Evolutionary conservation across 2,888 invertebrate species (phyloP).

Genomic region (Synanthedon formicaeformis): DNA sequence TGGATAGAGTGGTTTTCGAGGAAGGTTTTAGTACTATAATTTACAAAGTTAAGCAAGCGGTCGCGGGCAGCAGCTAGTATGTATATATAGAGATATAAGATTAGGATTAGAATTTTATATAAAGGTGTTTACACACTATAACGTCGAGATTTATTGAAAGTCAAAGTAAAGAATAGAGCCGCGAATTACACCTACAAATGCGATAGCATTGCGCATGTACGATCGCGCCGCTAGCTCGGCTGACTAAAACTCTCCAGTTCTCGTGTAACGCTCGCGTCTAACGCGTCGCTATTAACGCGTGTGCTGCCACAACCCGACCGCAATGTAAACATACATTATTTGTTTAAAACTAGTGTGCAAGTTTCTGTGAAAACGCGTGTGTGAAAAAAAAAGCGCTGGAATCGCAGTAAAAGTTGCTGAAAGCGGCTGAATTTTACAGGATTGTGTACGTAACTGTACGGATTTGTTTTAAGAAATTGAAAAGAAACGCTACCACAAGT

Average conservation of each 20-base stretch:
- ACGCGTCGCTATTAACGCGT: constrained; percentile 20
- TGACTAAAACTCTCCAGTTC: constrained; percentile 34
- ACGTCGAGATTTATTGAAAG: neutral
- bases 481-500: neutral
- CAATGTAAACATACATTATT: constrained; percentile 32
- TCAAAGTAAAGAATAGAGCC: neutral
- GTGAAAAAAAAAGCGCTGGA: too few species aligned
- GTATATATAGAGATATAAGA: too few species aligned
- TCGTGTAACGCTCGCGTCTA: constrained; percentile 31
- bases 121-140: neutral
- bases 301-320: constrained; percentile 14
- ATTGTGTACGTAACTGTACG: too few species aligned
- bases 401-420: too few species aligned
- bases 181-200: constrained; percentile 31
- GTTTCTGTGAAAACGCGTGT: constrained; percentile 14
- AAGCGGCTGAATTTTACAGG: too few species aligned
- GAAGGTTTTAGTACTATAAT: too few species aligned
- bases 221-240: constrained; percentile 26
- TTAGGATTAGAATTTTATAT: neutral
- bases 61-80: too few species aligned
- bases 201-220: constrained; percentile 56
- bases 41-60: too few species aligned
- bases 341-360: constrained; percentile 27
- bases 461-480: constrained; percentile 1
- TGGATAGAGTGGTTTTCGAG: too few species aligned